Evolutionary conservation across 64 coral and sea anemone species (phyloP), one percentile per base, ranked within the genome.

Genomic region (Montipora sp.): DNA sequence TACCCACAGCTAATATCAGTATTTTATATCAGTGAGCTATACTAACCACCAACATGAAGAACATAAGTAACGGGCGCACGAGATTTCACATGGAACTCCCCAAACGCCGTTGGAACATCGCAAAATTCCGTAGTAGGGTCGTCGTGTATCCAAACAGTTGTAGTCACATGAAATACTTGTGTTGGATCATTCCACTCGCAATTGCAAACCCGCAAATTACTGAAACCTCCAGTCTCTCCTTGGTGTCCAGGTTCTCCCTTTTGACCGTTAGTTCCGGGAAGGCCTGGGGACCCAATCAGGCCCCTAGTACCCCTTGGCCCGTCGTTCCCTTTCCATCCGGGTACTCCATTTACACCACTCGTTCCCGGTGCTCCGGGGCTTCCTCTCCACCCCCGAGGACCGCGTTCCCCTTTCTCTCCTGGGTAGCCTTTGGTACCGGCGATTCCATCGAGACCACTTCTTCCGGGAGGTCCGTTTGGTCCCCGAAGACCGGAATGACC

Each of bases 1-100:
- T 36, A 36, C 36, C 36, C 36, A 36, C 36, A 36, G 36, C 36
- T 36, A 36, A 36, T 36, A 36, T 36, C 27, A 27, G 27, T 36
- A 36, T 36, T 36, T 36, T 36, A 36, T 36, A 43, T 43, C 3
- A 77, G 27, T 45, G 7, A 14, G 10, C 3, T 11, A 5, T 12
- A 78, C 80, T 23, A 86, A 97, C 95, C 95, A 80, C 95, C 95
- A 94, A 97, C 48, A 74, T 97, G 95, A 36, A 97, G 79, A 22
- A 91, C 77, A 91, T 97, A 97, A 6, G 95, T 97, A 5, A 97
- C 77, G 13, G 95, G 95, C 0, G 73, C 92, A 10, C 91, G 47
- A n/a, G 91, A 77, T 11, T 73, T 88, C 67, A 97, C 61, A 20
- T 97, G 95, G 51, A 97, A 97, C 6, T 90, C 81, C 15, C 95